Base-by-base conservation (phyloP, 2,797 vertebrate genomes). In the Danio tinwini region DNA sequence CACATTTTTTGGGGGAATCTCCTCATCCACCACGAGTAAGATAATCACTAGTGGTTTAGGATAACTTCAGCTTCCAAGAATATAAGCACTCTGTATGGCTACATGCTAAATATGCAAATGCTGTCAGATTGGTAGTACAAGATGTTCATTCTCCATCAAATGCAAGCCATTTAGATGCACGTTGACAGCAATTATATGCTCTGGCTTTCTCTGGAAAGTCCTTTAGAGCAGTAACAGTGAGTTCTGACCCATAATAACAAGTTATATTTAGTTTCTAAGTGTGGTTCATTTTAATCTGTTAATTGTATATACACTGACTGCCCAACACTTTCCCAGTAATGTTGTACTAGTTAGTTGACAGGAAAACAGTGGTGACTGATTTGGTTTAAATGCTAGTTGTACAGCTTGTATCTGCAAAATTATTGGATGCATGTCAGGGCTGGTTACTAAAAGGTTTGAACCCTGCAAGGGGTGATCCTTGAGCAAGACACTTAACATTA, bases 401-500 rank as follows among this genome's bases (percentile, higher is more conserved):
- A 49, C 40, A 56, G 19, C 47, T 63, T 62, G 8, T 58, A 37
- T 73, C 14, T 49, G 42, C 29, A 40, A 16, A 16, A 39, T 40
- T 62, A 39, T 45, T 19, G 12, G 61, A 65, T 56, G 37, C n/a
- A 19, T 5, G 13, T 53, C 19, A 21, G 49, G 39, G 62, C 39
- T 7, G 12, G 39, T 37, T 45, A 65, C 39, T 13, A 45, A 55
- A 52, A 64, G 16, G 42, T 67, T 67, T 58, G 21, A 49, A 49
- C 16, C 16, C 16, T 29, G 40, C 21, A 40, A 16, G 13, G 12
- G 44, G 52, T 49, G 16, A 44, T 39, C 29, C 52, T 76, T 76
- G 63, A 68, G 75, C 53, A 68, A 59, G 29, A 68, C 64, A 58
- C 44, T 59, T 17, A 8, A 55, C 39, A 53, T 63, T 21, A 21